Percentiles rank a stretch among this genome's conserved stretches.
Evolutionary conservation across 2,888 invertebrate species (phyloP).

Genomic region (Hoplodrina ambigua): DNA sequence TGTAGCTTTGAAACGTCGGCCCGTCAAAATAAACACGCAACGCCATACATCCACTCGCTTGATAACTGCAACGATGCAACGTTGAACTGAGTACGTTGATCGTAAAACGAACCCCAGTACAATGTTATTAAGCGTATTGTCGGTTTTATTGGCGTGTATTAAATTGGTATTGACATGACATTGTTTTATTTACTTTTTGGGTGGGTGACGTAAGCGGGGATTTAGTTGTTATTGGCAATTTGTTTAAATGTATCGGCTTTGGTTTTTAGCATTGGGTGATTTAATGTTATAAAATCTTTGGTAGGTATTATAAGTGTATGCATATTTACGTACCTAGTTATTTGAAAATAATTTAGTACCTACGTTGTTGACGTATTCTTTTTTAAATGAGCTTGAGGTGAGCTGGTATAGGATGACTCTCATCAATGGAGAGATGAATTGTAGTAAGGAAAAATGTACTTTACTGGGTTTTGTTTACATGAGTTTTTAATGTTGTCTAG

Average conservation of each 20-base stretch:
- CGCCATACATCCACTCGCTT: slow-evolving; percentile 74
- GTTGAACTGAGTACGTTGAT: slow-evolving; percentile 56
- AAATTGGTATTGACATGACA: slow-evolving; percentile 74
- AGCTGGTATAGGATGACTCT: no score
- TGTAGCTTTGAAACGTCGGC: slow-evolving; percentile 56
- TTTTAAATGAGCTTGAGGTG: no score
- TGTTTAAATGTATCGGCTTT: not conserved
- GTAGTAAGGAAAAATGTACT: not conserved
- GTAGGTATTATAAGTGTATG: not conserved
- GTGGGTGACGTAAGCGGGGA: slow-evolving; percentile 31
- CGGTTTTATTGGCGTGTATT: slow-evolving; percentile 78
- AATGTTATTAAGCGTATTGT: slow-evolving; percentile 76
- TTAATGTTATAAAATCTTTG: not conserved
- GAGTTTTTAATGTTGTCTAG: not conserved
- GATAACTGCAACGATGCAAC: slow-evolving; percentile 74
- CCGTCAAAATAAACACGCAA: slow-evolving; percentile 76
- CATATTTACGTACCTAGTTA: no score
- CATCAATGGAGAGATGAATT: no score
- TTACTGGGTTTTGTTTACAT: not conserved
- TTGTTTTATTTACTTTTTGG: slow-evolving; percentile 65
- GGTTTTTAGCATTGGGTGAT: not conserved
- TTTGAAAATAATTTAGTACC: not conserved
- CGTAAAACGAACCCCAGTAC: slow-evolving; percentile 74
- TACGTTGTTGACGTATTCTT: no score
- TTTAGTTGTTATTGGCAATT: slow-evolving; percentile 9